A percentile compares a stretch with the other conserved stretches of the same genome.
These are phyloP conservation scores for Rhodophaea formosa DNA, from an alignment of 2,888 invertebrate species.

Conservation along the genomic window DNA sequence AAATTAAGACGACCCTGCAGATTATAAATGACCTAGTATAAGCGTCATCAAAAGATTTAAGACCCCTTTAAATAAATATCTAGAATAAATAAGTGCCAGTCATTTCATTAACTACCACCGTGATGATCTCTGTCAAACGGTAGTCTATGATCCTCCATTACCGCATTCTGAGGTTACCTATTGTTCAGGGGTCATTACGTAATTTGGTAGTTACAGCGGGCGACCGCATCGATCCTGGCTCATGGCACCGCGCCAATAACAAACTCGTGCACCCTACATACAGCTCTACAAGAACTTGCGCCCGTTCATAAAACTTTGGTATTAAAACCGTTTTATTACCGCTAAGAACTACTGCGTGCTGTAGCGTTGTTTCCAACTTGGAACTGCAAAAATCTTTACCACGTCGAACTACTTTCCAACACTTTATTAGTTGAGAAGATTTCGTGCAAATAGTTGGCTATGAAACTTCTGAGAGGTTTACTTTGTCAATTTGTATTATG, in stretches of 20 bases:
- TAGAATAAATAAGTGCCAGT: neutral
- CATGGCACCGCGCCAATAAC: conserved; percentile 73
- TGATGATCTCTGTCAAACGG: neutral
- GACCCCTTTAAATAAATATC: no score
- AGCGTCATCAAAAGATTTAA: no score
- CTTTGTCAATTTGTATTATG: neutral
- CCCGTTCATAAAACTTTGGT: conserved; percentile 48
- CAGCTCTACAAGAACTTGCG: conserved; percentile 52
- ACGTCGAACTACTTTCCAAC: neutral
- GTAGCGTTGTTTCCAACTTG: conserved; percentile 8
- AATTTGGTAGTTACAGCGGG: conserved; percentile 54
- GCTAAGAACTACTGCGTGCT: conserved; percentile 30
- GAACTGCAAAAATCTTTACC: conserved; percentile 8
- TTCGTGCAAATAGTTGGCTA: neutral
- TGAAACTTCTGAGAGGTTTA: neutral
- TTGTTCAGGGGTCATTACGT: conserved; percentile 61
- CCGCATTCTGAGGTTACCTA: conserved; percentile 42
- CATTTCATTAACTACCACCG: neutral
- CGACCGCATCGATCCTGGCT: conserved; percentile 64
- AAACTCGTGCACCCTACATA: conserved; percentile 46
- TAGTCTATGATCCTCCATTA: neutral
- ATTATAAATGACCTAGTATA: no score
- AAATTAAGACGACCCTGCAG: no score
- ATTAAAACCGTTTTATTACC: conserved; percentile 51
- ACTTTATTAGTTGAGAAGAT: conserved; percentile 9